phyloP scores from a whole-genome alignment of 2,888 invertebrate species.

The Xylocampa areola region DNA sequence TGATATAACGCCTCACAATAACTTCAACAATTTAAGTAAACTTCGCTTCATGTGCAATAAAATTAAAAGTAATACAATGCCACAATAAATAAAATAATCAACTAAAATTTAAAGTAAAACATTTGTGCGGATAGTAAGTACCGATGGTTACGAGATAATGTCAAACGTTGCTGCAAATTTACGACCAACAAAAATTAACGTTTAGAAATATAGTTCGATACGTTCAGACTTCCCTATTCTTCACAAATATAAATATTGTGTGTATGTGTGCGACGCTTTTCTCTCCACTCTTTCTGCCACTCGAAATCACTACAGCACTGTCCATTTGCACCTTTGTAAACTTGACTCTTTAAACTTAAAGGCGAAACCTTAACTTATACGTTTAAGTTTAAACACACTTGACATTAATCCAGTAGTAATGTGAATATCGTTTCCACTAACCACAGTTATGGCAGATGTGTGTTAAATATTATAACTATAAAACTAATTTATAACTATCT shows the following conservation, averaged over 20 bases:
- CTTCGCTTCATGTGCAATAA: constrained; percentile 75
- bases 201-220: constrained; percentile 22
- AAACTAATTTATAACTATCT: constrained; percentile 46
- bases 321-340: constrained; percentile 3
- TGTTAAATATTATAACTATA: constrained; percentile 30
- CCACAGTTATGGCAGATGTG: constrained; percentile 12
- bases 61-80: constrained; percentile 72
- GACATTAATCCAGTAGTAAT: background rate
- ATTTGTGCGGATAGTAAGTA: constrained; percentile 87
- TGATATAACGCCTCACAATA: constrained; percentile 54
- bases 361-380: constrained; percentile 19
- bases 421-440: constrained; percentile 9
- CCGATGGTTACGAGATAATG: constrained; percentile 65
- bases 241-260: background rate
- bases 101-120: constrained; percentile 71
- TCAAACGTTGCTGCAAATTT: constrained; percentile 46
- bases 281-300: too few species aligned
- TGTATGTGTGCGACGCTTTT: background rate
- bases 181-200: constrained; percentile 36
- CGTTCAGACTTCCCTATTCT: constrained; percentile 25
- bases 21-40: constrained; percentile 81
- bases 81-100: constrained; percentile 79
- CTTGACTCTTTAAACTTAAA: constrained; percentile 9
- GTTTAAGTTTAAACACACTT: constrained; percentile 5
- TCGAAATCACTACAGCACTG: constrained; percentile 21